phyloP scores from a whole-genome alignment of 2,888 invertebrate genomes.

The Drosophila yooni region DNA sequence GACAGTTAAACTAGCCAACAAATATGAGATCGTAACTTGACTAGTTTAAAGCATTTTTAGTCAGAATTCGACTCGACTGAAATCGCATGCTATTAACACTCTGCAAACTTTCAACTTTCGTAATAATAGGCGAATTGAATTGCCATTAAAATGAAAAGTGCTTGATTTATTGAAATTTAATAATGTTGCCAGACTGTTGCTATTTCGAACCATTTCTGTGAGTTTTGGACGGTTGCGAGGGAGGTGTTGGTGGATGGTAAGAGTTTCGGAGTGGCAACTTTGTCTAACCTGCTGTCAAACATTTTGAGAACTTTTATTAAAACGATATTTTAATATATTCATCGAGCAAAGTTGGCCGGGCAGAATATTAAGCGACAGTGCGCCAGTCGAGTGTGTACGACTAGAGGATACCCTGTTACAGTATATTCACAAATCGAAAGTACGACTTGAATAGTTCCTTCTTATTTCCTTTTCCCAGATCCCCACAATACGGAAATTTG shows the following conservation, averaged over 20 bases:
- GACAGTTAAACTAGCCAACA: slow-evolving; percentile 34
- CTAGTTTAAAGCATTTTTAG: slow-evolving; percentile 8
- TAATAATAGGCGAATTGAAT: slow-evolving; percentile 64
- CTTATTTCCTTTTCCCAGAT: neutral
- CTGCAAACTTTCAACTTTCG: slow-evolving; percentile 46
- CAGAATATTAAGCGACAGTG: neutral
- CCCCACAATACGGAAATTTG: neutral
- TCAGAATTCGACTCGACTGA: slow-evolving; percentile 4
- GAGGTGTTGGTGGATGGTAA: neutral
- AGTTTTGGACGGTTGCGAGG: neutral
- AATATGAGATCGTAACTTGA: slow-evolving; percentile 31
- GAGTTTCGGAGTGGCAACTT: neutral
- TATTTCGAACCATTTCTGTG: neutral
- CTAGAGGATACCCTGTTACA: neutral
- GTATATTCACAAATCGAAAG: neutral
- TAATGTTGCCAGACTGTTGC: slow-evolving; percentile 44
- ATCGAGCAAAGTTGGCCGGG: slow-evolving; percentile 55
- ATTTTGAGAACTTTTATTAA: slow-evolving; percentile 49
- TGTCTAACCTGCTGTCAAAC: slow-evolving; percentile 30
- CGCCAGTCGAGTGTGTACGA: neutral
- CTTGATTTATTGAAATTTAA: slow-evolving; percentile 67
- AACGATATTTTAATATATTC: slow-evolving; percentile 75
- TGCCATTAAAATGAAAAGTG: slow-evolving; percentile 39
- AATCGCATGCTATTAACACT: slow-evolving; percentile 36
- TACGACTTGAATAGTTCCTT: neutral